These are phyloP conservation scores for Acropternis orthonyx DNA, from an alignment of 2,797 vertebrate genomes.

Conservation along the genomic window DNA sequence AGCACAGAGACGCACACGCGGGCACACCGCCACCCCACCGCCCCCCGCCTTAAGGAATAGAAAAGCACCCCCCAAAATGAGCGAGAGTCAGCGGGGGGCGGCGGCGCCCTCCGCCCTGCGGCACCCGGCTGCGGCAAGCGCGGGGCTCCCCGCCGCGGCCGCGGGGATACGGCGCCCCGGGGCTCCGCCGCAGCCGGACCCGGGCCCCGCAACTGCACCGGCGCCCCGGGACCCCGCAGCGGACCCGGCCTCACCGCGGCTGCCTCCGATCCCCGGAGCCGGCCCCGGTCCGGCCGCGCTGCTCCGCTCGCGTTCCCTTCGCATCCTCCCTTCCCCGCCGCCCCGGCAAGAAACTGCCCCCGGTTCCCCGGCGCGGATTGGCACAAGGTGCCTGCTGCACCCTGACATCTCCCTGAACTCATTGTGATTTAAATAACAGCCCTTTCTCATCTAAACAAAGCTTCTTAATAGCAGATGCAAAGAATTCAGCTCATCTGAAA, in stretches of 20 bases:
- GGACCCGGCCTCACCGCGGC: background rate
- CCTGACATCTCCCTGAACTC: conserved; percentile 60
- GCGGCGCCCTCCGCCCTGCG: conserved; percentile 21
- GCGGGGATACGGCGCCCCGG: background rate
- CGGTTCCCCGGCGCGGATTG: background rate
- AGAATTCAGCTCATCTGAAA: conserved; percentile 68
- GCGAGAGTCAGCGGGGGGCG: background rate
- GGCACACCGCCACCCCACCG: no score
- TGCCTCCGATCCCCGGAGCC: background rate
- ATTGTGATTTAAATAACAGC: conserved; percentile 67
- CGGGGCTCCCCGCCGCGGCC: conserved; percentile 10
- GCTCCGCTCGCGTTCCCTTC: background rate
- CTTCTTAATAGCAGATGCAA: conserved; percentile 65
- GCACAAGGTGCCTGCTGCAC: conserved; percentile 47
- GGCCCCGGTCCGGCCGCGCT: background rate
- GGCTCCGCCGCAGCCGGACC: background rate
- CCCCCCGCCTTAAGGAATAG: background rate
- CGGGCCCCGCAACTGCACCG: background rate
- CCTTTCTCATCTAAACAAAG: conserved; percentile 64
- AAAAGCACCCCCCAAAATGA: background rate
- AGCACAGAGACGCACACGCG: background rate
- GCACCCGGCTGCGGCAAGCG: conserved; percentile 19
- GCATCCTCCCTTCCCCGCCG: background rate
- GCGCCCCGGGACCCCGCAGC: background rate
- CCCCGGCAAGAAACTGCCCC: background rate